Evolutionary conservation across 2,113 vertebrate species (phyloP).

Genomic region (Rousettus leschenaultii): DNA sequence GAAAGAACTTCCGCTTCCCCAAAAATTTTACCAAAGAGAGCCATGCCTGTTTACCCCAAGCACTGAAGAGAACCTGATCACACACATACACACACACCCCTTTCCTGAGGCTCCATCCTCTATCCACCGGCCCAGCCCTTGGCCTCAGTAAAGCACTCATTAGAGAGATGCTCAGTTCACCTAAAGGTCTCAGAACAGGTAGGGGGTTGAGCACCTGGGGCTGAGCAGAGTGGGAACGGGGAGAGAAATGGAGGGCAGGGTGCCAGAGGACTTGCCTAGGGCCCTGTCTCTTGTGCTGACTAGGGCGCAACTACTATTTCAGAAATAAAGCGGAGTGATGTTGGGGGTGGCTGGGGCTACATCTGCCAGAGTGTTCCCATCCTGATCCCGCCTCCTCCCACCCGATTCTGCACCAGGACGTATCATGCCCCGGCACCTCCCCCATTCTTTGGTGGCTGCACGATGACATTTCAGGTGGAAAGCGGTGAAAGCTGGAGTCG

Average conservation of each 20-base stretch:
- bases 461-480: background rate
- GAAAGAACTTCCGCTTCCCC: background rate
- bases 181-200: background rate
- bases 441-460: background rate
- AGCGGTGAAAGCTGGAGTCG: background rate
- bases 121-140: background rate
- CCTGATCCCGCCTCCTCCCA: conserved; percentile 22
- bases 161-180: background rate
- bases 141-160: background rate
- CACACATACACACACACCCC: too few relatives aligned
- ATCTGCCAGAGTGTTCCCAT: background rate
- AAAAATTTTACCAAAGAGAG: background rate
- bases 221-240: too few relatives aligned
- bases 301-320: background rate
- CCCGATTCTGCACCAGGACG: background rate
- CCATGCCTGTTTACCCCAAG: background rate
- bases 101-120: background rate
- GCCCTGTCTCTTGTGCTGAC: background rate
- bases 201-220: background rate
- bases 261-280: background rate
- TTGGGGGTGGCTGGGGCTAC: conserved; percentile 34
- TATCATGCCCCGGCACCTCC: background rate
- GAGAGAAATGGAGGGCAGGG: background rate
- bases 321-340: background rate
- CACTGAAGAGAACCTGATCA: background rate